Conservation (phyloP, 1,140 invertebrate species). For the Drosophila ananassae region DNA sequence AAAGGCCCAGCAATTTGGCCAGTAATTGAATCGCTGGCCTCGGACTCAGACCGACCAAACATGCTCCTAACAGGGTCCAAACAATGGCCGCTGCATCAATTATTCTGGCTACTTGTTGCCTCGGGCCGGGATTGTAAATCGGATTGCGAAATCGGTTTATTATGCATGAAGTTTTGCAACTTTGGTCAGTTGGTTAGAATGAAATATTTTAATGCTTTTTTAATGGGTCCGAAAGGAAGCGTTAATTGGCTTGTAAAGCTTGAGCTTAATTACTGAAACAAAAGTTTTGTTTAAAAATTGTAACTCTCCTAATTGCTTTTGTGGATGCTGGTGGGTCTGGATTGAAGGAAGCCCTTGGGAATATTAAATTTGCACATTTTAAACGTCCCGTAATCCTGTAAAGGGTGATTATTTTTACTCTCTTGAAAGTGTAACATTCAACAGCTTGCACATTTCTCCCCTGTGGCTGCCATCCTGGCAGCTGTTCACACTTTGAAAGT, state of each 20-base stretch:
- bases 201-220: constrained; percentile 21
- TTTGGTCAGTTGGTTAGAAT: neutral
- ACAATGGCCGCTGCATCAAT: constrained; percentile 23
- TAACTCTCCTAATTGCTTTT: neutral
- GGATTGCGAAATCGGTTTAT: constrained; percentile 16
- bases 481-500: constrained; percentile 10
- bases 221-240: constrained; percentile 15
- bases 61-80: constrained; percentile 15
- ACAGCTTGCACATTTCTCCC: constrained; percentile 1
- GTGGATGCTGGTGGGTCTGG: neutral
- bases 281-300: neutral
- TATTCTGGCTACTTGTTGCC: constrained; percentile 27
- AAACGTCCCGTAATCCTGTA: neutral
- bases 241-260: constrained; percentile 10
- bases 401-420: neutral
- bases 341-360: neutral
- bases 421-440: constrained; percentile 1
- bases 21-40: constrained; percentile 46
- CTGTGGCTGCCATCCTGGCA: neutral
- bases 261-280: constrained; percentile 5
- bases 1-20: constrained; percentile 30
- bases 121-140: constrained; percentile 1
- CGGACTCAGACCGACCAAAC: neutral
- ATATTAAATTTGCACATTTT: neutral
- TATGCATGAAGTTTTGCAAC: constrained; percentile 18